Conservation (phyloP, 2,797 vertebrate species). For the Pseudomugil tenellus region DNA sequence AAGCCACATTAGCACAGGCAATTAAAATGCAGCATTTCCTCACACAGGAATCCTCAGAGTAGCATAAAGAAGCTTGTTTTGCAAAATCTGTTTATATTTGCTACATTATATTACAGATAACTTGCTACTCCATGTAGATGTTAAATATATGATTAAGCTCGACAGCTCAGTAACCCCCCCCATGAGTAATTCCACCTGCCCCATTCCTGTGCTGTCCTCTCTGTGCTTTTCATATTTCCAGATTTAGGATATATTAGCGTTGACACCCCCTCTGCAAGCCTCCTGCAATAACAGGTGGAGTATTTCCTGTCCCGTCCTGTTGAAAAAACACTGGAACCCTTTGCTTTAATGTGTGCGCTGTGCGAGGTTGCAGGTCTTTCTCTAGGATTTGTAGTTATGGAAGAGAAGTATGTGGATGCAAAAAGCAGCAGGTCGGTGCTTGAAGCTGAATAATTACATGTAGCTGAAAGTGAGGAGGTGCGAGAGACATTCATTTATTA, state of each 20-base stretch:
- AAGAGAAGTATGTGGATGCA: conserved; percentile 1
- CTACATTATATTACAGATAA: conserved; percentile 7
- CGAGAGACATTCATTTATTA: not conserved
- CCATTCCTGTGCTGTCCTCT: conserved; percentile 52
- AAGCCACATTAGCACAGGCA: conserved; percentile 13
- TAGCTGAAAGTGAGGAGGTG: not conserved
- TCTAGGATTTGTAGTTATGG: not conserved
- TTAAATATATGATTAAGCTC: conserved; percentile 34
- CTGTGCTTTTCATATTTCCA: conserved; percentile 48
- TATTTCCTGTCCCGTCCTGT: conserved; percentile 41
- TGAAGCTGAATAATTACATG: conserved; percentile 14
- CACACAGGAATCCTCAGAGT: conserved; percentile 9
- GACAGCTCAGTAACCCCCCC: conserved; percentile 53
- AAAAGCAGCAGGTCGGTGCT: conserved; percentile 27
- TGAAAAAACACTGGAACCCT: conserved; percentile 28
- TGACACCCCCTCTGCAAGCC: conserved; percentile 43
- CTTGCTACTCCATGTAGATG: not conserved
- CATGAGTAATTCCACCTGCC: conserved; percentile 6
- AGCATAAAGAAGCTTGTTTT: conserved; percentile 1
- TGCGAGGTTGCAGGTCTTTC: not conserved
- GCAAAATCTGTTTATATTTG: conserved; percentile 18
- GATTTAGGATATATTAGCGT: conserved; percentile 48
- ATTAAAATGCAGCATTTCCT: conserved; percentile 5
- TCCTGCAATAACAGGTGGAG: conserved; percentile 41
- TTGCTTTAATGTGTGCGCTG: not conserved